Evolutionary conservation across 2,797 vertebrate genomes (phyloP).

Genomic region (Pipistrellus nathusii): DNA sequence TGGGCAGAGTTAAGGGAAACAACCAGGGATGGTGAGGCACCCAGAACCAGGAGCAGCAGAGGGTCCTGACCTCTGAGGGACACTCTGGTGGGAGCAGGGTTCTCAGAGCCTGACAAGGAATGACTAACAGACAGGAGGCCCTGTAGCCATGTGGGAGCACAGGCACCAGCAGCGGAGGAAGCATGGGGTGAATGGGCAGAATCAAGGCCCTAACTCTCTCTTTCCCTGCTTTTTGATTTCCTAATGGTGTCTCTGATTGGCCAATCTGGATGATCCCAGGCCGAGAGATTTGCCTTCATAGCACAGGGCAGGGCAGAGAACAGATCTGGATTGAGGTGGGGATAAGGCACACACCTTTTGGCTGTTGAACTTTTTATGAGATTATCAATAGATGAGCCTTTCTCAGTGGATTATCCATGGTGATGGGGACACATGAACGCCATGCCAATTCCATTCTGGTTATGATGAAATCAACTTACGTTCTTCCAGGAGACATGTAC

Average conservation of each 20-base stretch:
- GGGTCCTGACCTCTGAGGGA: background rate
- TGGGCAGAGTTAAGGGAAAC: background rate
- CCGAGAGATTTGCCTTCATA: background rate
- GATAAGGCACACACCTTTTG: background rate
- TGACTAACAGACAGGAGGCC: background rate
- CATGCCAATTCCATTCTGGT: background rate
- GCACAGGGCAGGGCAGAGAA: background rate
- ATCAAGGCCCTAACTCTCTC: rapidly evolving
- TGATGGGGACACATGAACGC: background rate
- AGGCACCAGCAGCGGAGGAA: background rate
- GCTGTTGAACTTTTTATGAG: background rate
- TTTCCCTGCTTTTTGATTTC: background rate
- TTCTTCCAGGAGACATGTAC: background rate
- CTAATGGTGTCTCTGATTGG: background rate
- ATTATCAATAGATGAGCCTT: background rate
- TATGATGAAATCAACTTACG: background rate
- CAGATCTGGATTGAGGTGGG: background rate
- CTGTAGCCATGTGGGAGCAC: rapidly evolving
- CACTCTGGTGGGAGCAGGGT: background rate
- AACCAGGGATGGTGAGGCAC: background rate
- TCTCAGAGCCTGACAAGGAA: background rate
- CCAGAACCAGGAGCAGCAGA: background rate
- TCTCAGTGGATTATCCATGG: background rate
- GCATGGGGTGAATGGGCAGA: background rate
- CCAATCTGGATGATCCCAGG: background rate